Evolutionary conservation across 1,140 invertebrate species (phyloP).

Genomic region (Tetramorium parvispinum): DNA sequence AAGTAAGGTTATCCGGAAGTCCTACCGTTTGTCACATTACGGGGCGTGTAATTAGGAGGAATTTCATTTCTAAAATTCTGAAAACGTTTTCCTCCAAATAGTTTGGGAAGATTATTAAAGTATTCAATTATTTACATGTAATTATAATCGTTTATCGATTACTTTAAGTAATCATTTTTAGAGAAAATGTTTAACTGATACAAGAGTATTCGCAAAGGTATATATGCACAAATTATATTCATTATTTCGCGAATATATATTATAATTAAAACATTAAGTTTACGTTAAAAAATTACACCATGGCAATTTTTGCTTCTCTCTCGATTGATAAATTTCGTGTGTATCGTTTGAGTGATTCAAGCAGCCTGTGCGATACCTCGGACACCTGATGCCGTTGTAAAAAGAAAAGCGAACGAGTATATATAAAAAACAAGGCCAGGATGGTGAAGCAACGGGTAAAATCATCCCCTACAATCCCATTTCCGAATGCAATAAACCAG

Average conservation of each 20-base stretch:
- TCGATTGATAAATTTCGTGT: neutral
- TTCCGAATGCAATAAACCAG: conserved; percentile 78
- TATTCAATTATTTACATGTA: neutral
- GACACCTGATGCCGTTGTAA: conserved; percentile 20
- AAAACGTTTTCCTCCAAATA: neutral
- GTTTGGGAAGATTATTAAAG: neutral
- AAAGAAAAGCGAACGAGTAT: neutral
- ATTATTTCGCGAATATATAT: neutral
- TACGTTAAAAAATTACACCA: neutral
- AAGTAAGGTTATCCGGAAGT: conserved; percentile 68
- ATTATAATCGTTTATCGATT: neutral
- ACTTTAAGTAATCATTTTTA: neutral
- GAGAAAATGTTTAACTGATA: neutral
- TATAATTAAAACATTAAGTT: neutral
- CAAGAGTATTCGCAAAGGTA: neutral
- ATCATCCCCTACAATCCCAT: conserved; percentile 78
- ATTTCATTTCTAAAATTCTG: conserved; percentile 20
- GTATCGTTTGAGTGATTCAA: conserved; percentile 4
- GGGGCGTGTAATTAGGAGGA: conserved; percentile 36
- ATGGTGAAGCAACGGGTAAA: conserved; percentile 59
- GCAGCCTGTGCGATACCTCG: neutral
- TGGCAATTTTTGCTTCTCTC: neutral
- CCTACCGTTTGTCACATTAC: conserved; percentile 50
- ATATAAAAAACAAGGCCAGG: conserved; percentile 53
- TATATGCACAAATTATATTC: neutral